phyloP scores from a whole-genome alignment of 1,140 invertebrate species.

The Mylabris phalerata region DNA sequence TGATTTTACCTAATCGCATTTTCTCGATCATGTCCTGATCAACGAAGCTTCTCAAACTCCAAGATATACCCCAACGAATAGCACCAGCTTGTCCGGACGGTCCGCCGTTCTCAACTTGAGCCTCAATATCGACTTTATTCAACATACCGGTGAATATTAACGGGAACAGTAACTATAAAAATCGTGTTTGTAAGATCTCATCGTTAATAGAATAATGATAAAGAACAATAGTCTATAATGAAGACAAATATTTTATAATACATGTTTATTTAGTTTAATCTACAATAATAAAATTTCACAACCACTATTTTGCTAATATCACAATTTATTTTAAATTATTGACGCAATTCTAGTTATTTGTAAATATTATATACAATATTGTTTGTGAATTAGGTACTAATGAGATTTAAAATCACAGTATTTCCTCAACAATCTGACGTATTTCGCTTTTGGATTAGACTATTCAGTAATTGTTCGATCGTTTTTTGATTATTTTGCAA shows the following conservation, averaged over 20 bases:
- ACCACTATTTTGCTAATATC: constrained; percentile 31
- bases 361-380: too few relatives aligned
- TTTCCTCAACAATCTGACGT: constrained; percentile 17
- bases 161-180: constrained; percentile 73
- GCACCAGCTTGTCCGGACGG: constrained; percentile 72
- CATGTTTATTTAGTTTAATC: too few relatives aligned
- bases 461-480: constrained; percentile 27
- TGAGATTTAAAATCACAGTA: constrained; percentile 11
- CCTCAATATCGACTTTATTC: constrained; percentile 77
- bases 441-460: constrained; percentile 17
- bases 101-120: constrained; percentile 62
- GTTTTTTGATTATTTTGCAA: constrained; percentile 31
- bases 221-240: too few relatives aligned
- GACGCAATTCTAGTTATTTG: too few relatives aligned
- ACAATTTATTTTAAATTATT: constrained; percentile 3
- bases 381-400: too few relatives aligned
- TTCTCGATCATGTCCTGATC: constrained; percentile 66
- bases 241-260: too few relatives aligned
- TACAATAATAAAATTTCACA: constrained; percentile 13
- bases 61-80: constrained; percentile 77
- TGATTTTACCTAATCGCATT: constrained; percentile 72
- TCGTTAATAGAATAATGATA: too few relatives aligned
- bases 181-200: not conserved
- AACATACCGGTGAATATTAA: constrained; percentile 71
- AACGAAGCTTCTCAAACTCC: constrained; percentile 74